These are phyloP conservation scores for Pangasianodon gigas DNA, from an alignment of 2,113 vertebrate species.

Conservation along the genomic window DNA sequence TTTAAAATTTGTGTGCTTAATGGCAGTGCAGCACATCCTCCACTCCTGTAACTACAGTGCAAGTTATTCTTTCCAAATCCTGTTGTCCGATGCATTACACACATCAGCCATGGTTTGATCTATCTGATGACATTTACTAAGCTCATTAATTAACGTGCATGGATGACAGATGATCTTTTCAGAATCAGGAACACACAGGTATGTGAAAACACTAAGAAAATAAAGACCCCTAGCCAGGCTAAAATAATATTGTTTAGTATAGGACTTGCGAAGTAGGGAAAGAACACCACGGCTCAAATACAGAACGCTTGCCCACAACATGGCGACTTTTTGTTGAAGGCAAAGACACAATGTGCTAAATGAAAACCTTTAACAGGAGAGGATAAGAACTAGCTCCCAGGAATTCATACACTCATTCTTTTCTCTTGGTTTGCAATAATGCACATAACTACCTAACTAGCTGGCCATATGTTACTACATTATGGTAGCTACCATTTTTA, in stretches of 20 bases:
- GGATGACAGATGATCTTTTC: neutral
- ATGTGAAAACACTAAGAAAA: neutral
- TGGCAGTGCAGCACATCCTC: neutral
- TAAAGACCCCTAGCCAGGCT: neutral
- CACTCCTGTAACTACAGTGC: neutral
- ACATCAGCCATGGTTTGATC: neutral
- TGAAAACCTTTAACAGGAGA: neutral
- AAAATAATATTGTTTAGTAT: neutral
- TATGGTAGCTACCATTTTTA: neutral
- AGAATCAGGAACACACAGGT: neutral
- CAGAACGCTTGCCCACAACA: neutral
- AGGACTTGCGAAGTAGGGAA: neutral
- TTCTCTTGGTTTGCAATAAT: neutral
- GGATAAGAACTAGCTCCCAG: neutral
- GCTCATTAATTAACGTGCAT: neutral
- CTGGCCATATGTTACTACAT: neutral
- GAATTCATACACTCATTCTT: neutral
- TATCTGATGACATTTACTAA: neutral
- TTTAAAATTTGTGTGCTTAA: neutral
- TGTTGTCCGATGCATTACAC: neutral
- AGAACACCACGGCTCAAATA: neutral
- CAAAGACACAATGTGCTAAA: neutral
- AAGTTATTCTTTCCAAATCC: neutral
- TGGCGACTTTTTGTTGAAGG: neutral
- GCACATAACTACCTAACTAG: neutral